Evolutionary conservation across 2,888 invertebrate genomes (phyloP).

Genomic region (Ecdyonurus torrentis): DNA sequence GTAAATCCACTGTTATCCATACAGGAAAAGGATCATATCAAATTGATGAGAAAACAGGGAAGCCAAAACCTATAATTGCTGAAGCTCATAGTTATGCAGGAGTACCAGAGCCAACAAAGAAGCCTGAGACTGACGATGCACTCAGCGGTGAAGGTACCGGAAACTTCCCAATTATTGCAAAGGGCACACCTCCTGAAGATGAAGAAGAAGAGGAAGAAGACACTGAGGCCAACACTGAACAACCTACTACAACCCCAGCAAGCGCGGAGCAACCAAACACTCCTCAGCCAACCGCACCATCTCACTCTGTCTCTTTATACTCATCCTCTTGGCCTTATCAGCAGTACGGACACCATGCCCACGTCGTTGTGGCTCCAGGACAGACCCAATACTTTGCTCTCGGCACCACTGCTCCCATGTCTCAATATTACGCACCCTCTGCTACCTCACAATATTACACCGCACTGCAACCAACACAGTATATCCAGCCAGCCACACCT

Average conservation of each 20-base stretch:
- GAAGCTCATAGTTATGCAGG: neutral
- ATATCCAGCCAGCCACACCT: neutral
- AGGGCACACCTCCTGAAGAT: neutral
- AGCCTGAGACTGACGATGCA: neutral
- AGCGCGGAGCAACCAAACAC: neutral
- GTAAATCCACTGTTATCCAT: conserved; percentile 1
- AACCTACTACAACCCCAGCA: neutral
- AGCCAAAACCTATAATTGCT: neutral
- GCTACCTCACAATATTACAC: neutral
- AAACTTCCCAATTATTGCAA: neutral
- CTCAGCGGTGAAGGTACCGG: neutral
- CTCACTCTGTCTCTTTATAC: neutral
- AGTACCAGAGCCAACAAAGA: neutral
- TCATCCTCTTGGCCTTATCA: neutral
- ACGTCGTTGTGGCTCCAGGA: neutral
- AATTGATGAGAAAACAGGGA: neutral
- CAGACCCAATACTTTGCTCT: neutral
- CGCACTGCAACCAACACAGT: neutral
- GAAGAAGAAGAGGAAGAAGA: conserved; percentile 1
- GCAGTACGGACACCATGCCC: neutral
- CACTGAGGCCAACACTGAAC: neutral
- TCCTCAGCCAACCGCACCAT: neutral
- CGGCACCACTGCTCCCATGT: neutral
- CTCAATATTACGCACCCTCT: neutral
- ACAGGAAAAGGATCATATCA: neutral